These are phyloP conservation scores for Amphipoea lucens DNA, from an alignment of 2,888 invertebrate genomes.

Conservation along the genomic window DNA sequence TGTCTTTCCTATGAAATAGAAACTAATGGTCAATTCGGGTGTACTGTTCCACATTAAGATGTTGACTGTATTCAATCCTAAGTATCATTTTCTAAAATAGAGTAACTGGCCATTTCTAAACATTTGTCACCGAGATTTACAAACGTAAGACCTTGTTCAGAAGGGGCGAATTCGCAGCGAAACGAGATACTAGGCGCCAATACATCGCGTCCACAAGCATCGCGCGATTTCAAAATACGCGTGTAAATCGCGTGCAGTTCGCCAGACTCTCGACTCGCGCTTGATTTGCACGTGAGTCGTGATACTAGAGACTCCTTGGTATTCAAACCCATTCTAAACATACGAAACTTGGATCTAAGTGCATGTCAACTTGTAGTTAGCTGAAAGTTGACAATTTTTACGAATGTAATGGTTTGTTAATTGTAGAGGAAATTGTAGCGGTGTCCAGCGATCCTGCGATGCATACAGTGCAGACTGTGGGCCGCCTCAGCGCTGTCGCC, in stretches of 20 bases:
- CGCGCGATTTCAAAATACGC: too few species aligned
- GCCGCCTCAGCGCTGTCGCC: conserved; percentile 93
- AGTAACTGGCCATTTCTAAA: background rate
- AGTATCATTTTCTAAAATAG: background rate
- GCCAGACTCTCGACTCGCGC: too few species aligned
- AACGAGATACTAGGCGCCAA: too few species aligned
- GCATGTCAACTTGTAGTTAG: conserved; percentile 63
- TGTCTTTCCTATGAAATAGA: background rate
- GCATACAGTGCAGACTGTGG: conserved; percentile 93
- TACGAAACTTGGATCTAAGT: conserved; percentile 42
- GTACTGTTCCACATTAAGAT: background rate
- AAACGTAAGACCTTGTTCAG: too few species aligned
- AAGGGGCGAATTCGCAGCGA: too few species aligned
- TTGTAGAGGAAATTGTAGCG: conserved; percentile 90
- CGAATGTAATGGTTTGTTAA: conserved; percentile 67
- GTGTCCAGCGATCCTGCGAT: conserved; percentile 92
- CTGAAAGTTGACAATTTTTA: conserved; percentile 41
- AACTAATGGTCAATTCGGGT: background rate
- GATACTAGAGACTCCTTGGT: background rate
- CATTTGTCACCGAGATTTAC: background rate
- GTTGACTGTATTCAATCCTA: background rate
- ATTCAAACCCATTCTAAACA: background rate
- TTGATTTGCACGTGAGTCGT: too few species aligned
- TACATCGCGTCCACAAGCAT: too few species aligned
- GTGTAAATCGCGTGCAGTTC: too few species aligned